phyloP scores from a whole-genome alignment of 2,113 vertebrate genomes.

The Sakesphorus luctuosus region DNA sequence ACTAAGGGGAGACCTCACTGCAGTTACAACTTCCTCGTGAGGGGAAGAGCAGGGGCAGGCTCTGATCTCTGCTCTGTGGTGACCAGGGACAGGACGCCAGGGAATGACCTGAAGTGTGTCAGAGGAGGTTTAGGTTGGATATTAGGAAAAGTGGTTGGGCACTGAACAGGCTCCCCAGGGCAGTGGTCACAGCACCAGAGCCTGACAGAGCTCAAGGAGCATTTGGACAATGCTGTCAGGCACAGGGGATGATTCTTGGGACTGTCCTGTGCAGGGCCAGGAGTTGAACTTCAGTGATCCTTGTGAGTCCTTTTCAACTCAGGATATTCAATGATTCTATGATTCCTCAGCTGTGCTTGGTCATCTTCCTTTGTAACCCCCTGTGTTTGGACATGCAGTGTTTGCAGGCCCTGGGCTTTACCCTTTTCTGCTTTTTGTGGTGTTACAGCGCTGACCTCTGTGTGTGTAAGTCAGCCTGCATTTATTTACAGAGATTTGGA shows the following conservation, averaged over 20 bases:
- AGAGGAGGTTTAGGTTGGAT: background rate
- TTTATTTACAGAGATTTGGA: background rate
- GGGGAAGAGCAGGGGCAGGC: background rate
- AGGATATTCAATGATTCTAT: background rate
- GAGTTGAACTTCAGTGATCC: fast-evolving
- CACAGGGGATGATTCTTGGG: fast-evolving
- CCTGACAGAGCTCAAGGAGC: background rate
- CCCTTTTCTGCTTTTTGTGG: background rate
- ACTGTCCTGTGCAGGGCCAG: background rate
- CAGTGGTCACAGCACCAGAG: background rate
- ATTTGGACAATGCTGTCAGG: background rate
- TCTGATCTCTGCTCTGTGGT: background rate
- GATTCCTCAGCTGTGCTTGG: background rate
- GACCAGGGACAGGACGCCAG: background rate
- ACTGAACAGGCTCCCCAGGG: background rate
- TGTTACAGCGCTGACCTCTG: background rate
- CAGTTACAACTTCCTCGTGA: background rate
- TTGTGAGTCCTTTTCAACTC: background rate
- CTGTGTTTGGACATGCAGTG: fast-evolving
- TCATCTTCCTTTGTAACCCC: background rate
- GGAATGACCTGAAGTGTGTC: background rate
- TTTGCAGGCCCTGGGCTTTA: background rate
- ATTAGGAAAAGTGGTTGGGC: background rate
- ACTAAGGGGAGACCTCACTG: background rate
- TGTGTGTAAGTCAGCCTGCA: too few species aligned